Evolutionary conservation across 2,797 vertebrate species (phyloP).

Genomic region (Rhinogobio ventralis): DNA sequence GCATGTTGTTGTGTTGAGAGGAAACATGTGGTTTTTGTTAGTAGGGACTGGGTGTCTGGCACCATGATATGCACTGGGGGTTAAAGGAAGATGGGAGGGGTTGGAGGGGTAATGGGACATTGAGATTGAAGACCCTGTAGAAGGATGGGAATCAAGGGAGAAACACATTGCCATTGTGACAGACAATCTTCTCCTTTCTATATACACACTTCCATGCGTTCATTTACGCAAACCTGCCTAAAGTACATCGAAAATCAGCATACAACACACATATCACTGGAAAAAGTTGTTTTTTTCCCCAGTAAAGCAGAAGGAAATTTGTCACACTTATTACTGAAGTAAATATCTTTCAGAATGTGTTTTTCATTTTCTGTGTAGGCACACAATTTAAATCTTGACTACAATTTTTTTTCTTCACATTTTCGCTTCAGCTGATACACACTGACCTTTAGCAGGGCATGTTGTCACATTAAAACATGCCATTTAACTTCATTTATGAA

Average conservation of each 20-base stretch:
- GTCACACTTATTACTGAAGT: not conserved
- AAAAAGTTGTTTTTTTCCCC: not conserved
- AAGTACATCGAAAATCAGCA: not conserved
- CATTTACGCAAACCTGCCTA: not conserved
- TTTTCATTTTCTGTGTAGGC: not conserved
- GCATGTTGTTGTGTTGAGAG: slow-evolving; percentile 69
- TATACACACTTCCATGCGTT: no score
- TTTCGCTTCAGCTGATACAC: not conserved
- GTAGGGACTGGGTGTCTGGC: slow-evolving; percentile 82
- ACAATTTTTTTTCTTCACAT: not conserved
- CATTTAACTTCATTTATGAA: not conserved
- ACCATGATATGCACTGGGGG: slow-evolving; percentile 76
- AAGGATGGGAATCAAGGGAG: slow-evolving; percentile 61
- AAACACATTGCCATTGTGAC: slow-evolving; percentile 19
- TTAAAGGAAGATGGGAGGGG: slow-evolving; percentile 63
- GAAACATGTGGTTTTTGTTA: slow-evolving; percentile 84
- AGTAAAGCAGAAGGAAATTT: not conserved
- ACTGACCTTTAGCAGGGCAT: not conserved
- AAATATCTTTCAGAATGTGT: not conserved
- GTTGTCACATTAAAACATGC: not conserved
- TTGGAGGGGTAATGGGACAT: slow-evolving; percentile 73
- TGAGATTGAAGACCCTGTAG: slow-evolving; percentile 72
- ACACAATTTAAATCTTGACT: not conserved
- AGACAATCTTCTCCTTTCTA: not conserved
- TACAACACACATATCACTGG: not conserved